Conservation (phyloP, 2,113 vertebrate genomes). For the Prochilodus magdalenae region DNA sequence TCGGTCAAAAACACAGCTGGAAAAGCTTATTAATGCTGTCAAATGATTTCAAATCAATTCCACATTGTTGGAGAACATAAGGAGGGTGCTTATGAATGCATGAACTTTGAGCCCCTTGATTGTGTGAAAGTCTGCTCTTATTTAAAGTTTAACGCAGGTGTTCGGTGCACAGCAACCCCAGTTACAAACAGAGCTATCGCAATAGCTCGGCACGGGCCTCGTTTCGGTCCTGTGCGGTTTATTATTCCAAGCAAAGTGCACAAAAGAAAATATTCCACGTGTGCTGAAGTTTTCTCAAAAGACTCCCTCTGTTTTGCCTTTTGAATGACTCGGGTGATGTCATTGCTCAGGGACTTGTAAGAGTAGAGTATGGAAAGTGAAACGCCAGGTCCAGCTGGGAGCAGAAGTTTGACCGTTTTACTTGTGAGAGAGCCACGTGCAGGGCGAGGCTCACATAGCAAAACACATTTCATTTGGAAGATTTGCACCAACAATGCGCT, state of each 20-base stretch:
- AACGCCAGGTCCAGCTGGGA: slow-evolving; percentile 68
- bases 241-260: slow-evolving; percentile 3
- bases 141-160: slow-evolving; percentile 45
- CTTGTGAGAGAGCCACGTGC: slow-evolving; percentile 8
- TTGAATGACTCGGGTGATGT: slow-evolving; percentile 52
- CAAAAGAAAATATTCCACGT: neutral
- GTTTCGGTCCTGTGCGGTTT: neutral
- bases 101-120: slow-evolving; percentile 55
- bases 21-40: neutral
- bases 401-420: slow-evolving; percentile 61
- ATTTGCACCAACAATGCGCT: slow-evolving; percentile 14
- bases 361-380: slow-evolving; percentile 48
- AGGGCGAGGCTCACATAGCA: slow-evolving; percentile 26
- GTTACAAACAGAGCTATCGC: neutral
- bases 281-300: slow-evolving; percentile 28
- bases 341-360: slow-evolving; percentile 50
- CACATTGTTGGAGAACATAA: neutral
- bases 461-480: slow-evolving; percentile 33
- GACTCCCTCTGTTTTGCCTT: slow-evolving; percentile 24
- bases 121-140: slow-evolving; percentile 23
- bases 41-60: slow-evolving; percentile 1
- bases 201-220: neutral
- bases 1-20: neutral
- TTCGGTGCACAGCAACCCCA: slow-evolving; percentile 10
- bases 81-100: neutral